Percentiles rank a stretch among this genome's conserved stretches.
Conservation (phyloP, 2,113 vertebrate species). For the Sus scrofa region DNA sequence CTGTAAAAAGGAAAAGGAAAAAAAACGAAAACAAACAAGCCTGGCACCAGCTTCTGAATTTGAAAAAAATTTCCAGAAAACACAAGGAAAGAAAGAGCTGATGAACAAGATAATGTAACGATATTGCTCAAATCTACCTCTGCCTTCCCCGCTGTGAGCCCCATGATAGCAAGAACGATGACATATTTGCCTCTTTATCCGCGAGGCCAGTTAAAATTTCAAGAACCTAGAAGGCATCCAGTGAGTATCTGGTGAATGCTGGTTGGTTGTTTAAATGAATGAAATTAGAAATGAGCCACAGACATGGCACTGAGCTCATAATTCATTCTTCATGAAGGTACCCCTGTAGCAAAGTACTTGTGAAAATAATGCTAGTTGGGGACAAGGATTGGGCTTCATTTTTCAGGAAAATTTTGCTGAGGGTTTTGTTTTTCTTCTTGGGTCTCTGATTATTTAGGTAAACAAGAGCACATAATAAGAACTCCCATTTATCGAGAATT, state of each 20-base stretch:
- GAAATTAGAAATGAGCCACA: background rate
- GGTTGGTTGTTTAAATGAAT: background rate
- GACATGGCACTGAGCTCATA: background rate
- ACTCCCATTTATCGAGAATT: background rate
- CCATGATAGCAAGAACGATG: background rate
- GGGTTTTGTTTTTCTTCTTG: constrained; percentile 28
- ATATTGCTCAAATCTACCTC: background rate
- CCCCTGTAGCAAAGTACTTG: background rate
- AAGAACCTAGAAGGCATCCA: background rate
- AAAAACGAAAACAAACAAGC: too few relatives aligned
- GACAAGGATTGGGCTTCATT: background rate
- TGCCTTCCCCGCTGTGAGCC: background rate
- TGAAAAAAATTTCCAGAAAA: constrained; percentile 5
- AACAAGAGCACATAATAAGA: background rate
- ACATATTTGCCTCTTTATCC: background rate
- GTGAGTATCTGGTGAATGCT: background rate
- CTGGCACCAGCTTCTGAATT: background rate
- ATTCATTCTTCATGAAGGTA: background rate
- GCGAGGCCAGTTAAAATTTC: background rate
- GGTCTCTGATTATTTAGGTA: background rate
- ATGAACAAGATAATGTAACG: background rate
- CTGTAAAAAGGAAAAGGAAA: too few relatives aligned
- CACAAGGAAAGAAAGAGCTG: background rate
- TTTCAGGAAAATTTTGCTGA: background rate
- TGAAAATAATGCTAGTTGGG: background rate